Conservation (phyloP, 1,140 invertebrate species). For the Camponotus pennsylvanicus region DNA sequence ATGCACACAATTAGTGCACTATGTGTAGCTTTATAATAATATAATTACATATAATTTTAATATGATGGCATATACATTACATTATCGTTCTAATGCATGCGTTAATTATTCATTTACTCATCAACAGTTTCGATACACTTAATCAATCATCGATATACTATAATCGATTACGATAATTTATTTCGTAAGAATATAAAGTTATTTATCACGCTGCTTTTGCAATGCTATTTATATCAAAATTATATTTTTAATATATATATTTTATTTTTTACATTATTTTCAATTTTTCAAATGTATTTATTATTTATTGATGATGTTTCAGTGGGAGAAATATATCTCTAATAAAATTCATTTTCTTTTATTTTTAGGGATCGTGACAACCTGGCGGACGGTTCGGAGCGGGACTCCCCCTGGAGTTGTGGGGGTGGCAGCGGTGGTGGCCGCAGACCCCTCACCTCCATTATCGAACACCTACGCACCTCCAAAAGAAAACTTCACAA, state of each 20-base stretch:
- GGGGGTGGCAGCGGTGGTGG: conserved; percentile 77
- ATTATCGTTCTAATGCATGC: neutral
- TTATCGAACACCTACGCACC: conserved; percentile 81
- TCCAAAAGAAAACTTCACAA: conserved; percentile 79
- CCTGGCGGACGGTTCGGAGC: conserved; percentile 82
- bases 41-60: conserved; percentile 48
- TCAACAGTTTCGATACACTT: conserved; percentile 11
- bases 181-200: neutral
- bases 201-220: conserved; percentile 4
- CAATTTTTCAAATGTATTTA: neutral
- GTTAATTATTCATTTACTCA: conserved; percentile 44
- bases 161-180: neutral
- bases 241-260: neutral
- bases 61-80: neutral
- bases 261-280: neutral
- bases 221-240: neutral
- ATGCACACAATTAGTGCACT: conserved; percentile 6
- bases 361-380: conserved; percentile 77
- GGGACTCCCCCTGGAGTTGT: conserved; percentile 79
- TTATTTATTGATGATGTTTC: conserved; percentile 12
- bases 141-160: conserved; percentile 27
- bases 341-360: conserved; percentile 17
- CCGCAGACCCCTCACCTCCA: conserved; percentile 80
- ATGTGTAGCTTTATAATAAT: conserved; percentile 30
- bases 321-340: neutral